Conservation (phyloP, 1,140 invertebrate genomes). For the Drosophila prosaltans region DNA sequence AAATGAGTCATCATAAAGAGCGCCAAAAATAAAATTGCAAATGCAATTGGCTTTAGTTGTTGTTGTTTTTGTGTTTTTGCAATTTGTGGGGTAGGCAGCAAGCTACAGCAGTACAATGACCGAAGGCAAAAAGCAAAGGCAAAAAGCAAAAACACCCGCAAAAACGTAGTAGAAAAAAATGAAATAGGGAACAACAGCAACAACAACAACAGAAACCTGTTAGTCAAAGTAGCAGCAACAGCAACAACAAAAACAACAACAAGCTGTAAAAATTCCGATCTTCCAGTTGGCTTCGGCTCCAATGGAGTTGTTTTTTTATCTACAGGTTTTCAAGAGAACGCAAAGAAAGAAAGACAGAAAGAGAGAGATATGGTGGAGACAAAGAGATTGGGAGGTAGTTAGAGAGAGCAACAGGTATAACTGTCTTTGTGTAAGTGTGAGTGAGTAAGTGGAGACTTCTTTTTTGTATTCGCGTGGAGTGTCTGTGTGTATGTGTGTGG, state of each 20-base stretch:
- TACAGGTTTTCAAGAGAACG: conserved; percentile 22
- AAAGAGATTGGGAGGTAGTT: conserved; percentile 17
- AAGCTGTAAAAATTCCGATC: conserved; percentile 77
- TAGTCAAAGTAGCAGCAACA: conserved; percentile 46
- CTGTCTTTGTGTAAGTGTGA: conserved; percentile 44
- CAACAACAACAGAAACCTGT: conserved; percentile 53
- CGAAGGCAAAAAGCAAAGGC: conserved; percentile 64
- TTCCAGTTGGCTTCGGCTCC: conserved; percentile 67
- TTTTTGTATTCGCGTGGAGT: not conserved
- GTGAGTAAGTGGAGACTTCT: conserved; percentile 47
- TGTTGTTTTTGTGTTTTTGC: conserved; percentile 27
- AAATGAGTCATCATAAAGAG: conserved; percentile 62
- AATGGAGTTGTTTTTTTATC: conserved; percentile 39
- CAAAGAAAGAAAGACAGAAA: conserved; percentile 23
- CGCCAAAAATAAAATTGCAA: conserved; percentile 62
- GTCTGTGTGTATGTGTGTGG: not conserved
- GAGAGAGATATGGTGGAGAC: not conserved
- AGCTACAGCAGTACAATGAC: conserved; percentile 69
- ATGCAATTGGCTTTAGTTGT: conserved; percentile 20
- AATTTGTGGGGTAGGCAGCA: conserved; percentile 34
- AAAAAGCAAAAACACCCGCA: conserved; percentile 46
- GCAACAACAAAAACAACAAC: conserved; percentile 44
- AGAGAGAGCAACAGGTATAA: conserved; percentile 67
- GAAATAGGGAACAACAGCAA: conserved; percentile 35
- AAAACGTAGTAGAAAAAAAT: conserved; percentile 72